Conservation (phyloP, 2,113 vertebrate species). For the Ibidorhyncha struthersii region DNA sequence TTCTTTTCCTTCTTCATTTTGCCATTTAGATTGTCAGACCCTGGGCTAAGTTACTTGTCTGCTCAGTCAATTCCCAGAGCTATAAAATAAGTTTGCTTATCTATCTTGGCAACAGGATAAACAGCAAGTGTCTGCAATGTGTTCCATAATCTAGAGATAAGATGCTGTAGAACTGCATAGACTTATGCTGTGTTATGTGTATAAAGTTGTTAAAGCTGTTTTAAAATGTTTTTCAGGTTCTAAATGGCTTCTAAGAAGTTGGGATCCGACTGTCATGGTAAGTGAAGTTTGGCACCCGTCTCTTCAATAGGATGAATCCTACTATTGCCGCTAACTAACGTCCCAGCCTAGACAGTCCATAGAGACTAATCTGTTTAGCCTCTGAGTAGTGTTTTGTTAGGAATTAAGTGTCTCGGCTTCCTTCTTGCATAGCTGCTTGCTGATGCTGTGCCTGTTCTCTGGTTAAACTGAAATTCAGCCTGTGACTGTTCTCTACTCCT, state of each 20-base stretch:
- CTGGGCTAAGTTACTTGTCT: not conserved
- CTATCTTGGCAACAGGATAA: not conserved
- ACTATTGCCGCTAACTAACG: not conserved
- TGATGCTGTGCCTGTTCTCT: not conserved
- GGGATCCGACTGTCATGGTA: constrained; percentile 91
- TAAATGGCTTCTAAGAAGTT: constrained; percentile 98
- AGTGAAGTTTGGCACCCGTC: constrained; percentile 54
- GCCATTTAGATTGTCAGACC: not conserved
- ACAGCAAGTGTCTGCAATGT: not conserved
- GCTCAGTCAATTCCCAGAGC: not conserved
- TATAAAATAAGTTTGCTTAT: not conserved
- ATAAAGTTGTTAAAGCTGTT: not conserved
- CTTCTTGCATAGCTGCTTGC: not conserved
- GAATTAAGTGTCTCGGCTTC: not conserved
- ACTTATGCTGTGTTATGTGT: not conserved
- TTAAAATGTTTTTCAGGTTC: constrained; percentile 81
- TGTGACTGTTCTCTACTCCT: not conserved
- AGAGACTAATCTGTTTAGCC: not conserved
- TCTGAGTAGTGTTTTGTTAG: not conserved
- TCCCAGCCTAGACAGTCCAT: not conserved
- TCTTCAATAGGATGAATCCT: not conserved
- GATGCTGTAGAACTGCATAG: not conserved
- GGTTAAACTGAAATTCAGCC: not conserved
- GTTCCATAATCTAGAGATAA: not conserved
- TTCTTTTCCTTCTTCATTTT: not conserved